A percentile compares a stretch with the other conserved stretches of the same genome.
Conservation (phyloP, 2,113 vertebrate species). For the Heptranchias perlo region DNA sequence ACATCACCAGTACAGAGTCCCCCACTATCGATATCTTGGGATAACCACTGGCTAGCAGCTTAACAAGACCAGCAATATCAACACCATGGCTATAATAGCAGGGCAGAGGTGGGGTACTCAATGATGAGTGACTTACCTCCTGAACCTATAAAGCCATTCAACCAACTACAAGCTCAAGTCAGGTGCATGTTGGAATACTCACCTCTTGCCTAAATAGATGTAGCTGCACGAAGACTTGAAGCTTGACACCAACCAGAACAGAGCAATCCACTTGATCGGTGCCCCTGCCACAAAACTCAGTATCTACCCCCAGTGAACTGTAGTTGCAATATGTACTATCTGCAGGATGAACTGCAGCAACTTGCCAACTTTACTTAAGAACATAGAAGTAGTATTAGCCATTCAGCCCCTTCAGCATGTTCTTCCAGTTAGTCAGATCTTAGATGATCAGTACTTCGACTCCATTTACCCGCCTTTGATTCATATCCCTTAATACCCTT, state of each 20-base stretch:
- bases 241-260: neutral
- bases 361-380: too few relatives aligned
- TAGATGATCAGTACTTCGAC: too few relatives aligned
- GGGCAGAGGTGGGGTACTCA: neutral
- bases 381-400: too few relatives aligned
- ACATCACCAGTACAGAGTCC: neutral
- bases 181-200: neutral
- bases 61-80: neutral
- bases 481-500: too few relatives aligned
- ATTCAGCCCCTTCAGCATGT: too few relatives aligned
- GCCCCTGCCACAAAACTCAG: neutral
- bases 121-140: neutral
- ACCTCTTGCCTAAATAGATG: neutral
- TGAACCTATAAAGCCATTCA: neutral
- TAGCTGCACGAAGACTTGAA: neutral
- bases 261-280: neutral
- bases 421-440: too few relatives aligned
- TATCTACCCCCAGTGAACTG: too few relatives aligned
- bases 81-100: neutral
- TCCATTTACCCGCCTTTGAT: too few relatives aligned
- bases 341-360: too few relatives aligned
- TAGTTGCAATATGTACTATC: too few relatives aligned
- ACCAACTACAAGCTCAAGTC: neutral
- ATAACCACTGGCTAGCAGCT: neutral
- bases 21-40: neutral